Evolutionary conservation across 2,113 vertebrate genomes (phyloP).

Genomic region (Sinocyclocheilus anshuiensis): DNA sequence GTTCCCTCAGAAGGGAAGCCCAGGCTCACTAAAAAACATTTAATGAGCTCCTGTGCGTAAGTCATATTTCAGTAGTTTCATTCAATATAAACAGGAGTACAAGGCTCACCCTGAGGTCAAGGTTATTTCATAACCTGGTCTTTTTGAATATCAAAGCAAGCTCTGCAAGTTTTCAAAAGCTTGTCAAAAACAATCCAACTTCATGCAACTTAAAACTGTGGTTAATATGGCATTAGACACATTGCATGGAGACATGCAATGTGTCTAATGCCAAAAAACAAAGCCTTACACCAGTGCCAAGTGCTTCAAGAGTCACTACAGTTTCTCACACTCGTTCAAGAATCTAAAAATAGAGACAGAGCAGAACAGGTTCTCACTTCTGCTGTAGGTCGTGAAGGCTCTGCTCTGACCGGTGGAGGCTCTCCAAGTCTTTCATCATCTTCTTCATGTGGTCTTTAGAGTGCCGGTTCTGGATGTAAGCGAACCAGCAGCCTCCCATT

Average conservation of each 20-base stretch:
- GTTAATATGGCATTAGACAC: no score
- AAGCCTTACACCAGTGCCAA: neutral
- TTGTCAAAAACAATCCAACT: neutral
- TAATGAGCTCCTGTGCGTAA: neutral
- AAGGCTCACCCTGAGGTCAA: neutral
- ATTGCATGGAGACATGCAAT: no score
- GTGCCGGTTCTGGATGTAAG: constrained; percentile 97
- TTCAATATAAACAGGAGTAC: neutral
- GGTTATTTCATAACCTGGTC: neutral
- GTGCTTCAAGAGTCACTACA: neutral
- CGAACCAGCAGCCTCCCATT: constrained; percentile 98
- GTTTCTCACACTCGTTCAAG: neutral
- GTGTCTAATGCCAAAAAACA: no score
- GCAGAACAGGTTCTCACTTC: constrained; percentile 77
- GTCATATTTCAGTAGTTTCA: neutral
- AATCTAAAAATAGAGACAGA: neutral
- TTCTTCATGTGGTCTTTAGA: constrained; percentile 99
- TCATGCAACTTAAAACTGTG: neutral
- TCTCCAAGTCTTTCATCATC: constrained; percentile 98
- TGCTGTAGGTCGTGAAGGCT: constrained; percentile 96
- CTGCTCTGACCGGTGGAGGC: constrained; percentile 93
- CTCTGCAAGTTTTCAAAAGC: neutral
- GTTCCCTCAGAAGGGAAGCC: neutral
- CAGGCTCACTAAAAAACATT: neutral
- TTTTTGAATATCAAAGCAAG: neutral